Conservation (phyloP, 2,797 vertebrate species). For the Acanthurus lineatus region DNA sequence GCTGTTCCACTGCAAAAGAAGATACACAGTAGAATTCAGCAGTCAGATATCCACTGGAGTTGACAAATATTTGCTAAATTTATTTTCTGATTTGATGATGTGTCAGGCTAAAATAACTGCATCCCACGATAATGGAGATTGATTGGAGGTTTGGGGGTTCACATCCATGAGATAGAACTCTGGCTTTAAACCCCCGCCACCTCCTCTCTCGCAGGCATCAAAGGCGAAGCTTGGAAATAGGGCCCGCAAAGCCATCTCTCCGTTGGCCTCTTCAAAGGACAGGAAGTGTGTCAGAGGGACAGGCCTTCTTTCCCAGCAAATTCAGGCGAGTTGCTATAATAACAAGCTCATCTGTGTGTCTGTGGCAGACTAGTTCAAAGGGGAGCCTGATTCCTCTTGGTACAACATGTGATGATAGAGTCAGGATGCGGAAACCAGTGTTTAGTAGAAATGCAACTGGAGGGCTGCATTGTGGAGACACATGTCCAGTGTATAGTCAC, state of each 20-base stretch:
- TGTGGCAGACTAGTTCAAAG: constrained; percentile 85
- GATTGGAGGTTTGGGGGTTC: constrained; percentile 67
- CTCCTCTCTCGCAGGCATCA: constrained; percentile 82
- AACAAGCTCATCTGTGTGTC: constrained; percentile 86
- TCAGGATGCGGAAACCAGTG: constrained; percentile 82
- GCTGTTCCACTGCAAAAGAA: constrained; percentile 26
- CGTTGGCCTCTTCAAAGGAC: constrained; percentile 88
- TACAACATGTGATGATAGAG: constrained; percentile 79
- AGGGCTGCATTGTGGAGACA: constrained; percentile 53
- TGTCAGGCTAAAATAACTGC: constrained; percentile 48
- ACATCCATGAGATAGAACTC: constrained; percentile 63
- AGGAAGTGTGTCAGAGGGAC: constrained; percentile 90
- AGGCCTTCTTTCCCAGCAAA: constrained; percentile 85
- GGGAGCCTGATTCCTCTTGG: constrained; percentile 78
- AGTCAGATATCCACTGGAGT: constrained; percentile 18
- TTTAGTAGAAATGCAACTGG: constrained; percentile 67
- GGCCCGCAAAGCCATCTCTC: constrained; percentile 85
- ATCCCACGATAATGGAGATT: constrained; percentile 55
- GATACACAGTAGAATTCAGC: constrained; percentile 14
- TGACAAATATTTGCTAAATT: constrained; percentile 59
- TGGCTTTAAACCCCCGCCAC: constrained; percentile 70
- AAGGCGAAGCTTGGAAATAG: constrained; percentile 83
- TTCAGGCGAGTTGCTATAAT: constrained; percentile 80
- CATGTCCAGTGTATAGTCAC: constrained; percentile 49
- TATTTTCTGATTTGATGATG: constrained; percentile 47